Conservation (phyloP, 2,113 vertebrate genomes). For the Gorsachius goisagi region DNA sequence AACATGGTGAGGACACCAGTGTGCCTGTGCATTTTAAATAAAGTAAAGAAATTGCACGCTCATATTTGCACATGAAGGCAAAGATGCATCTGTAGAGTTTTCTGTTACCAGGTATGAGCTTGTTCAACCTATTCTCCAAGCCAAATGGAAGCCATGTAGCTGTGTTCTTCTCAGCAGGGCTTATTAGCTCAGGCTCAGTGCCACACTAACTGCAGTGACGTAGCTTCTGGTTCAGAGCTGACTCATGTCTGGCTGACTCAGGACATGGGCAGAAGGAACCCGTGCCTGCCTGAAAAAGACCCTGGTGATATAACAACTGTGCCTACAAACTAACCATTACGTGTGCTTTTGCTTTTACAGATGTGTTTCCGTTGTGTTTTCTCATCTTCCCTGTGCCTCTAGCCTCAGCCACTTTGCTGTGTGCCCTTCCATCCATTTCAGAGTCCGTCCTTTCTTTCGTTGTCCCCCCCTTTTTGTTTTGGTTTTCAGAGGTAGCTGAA, state of each 20-base stretch:
- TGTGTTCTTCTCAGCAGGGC: neutral
- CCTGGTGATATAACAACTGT: rapidly evolving
- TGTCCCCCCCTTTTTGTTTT: neutral
- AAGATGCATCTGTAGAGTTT: neutral
- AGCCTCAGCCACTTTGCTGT: neutral
- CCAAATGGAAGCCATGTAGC: neutral
- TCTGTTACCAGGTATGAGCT: neutral
- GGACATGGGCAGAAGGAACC: neutral
- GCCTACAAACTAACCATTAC: neutral
- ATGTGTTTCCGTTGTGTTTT: neutral
- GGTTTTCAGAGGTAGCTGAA: neutral
- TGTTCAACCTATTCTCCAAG: neutral
- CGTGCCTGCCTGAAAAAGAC: neutral
- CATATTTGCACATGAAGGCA: neutral
- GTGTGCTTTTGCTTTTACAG: neutral
- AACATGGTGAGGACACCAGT: neutral
- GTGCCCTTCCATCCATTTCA: neutral
- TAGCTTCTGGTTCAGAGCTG: neutral
- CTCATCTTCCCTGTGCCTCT: neutral
- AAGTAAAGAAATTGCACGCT: neutral
- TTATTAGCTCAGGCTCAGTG: neutral
- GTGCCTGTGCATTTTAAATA: neutral
- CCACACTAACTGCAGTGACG: neutral
- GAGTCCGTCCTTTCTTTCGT: neutral
- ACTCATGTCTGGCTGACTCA: neutral